Evolutionary conservation across 2,113 vertebrate genomes (phyloP).

Genomic region (Falco punctatus): DNA sequence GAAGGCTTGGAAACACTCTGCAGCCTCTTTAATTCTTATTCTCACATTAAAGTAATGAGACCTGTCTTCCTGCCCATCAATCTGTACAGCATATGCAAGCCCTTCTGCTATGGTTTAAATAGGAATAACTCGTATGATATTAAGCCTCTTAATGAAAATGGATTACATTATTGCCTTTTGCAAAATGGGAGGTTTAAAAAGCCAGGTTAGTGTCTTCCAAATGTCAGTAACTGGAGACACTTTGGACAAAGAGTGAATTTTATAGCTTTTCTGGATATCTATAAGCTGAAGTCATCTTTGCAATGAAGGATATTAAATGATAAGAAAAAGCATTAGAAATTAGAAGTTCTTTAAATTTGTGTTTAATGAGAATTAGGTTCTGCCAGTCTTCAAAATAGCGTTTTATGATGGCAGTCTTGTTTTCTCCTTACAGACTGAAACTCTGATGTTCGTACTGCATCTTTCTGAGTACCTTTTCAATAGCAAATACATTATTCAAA

Average conservation of each 20-base stretch:
- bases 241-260: conserved; percentile 4
- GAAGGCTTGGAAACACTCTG: background rate
- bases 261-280: background rate
- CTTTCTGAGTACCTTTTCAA: background rate
- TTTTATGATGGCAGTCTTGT: background rate
- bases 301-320: background rate
- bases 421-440: background rate
- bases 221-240: conserved; percentile 25
- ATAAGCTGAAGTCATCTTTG: background rate
- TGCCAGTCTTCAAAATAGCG: background rate
- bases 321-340: background rate
- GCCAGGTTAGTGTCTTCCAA: conserved; percentile 26
- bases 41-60: conserved; percentile 41
- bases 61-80: conserved; percentile 42
- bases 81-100: conserved; percentile 42
- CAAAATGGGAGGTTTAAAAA: conserved; percentile 59
- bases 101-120: conserved; percentile 44
- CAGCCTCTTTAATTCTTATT: conserved; percentile 12
- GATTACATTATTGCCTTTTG: conserved; percentile 32
- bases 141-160: conserved; percentile 53
- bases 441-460: background rate
- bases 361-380: background rate
- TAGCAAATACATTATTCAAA: background rate
- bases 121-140: conserved; percentile 55
- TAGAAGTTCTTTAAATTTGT: background rate